Percentiles rank a stretch among this genome's conserved stretches.
phyloP scores from a whole-genome alignment of 2,797 vertebrate genomes.

The Leptodactylus fallax region DNA sequence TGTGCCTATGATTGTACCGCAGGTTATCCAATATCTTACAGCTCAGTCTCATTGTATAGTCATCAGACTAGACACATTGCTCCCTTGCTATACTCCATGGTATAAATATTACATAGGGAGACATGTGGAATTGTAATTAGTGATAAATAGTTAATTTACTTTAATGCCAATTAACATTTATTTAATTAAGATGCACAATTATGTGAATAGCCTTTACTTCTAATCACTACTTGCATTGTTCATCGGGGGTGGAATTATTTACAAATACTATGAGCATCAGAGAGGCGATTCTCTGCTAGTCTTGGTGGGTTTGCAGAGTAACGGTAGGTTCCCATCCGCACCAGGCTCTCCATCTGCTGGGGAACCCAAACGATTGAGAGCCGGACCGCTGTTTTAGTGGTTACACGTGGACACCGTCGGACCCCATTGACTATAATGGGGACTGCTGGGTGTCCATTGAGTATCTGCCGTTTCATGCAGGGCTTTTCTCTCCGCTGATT shows the following conservation, averaged over 20 bases:
- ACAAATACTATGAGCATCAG: background rate
- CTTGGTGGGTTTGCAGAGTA: too few species aligned
- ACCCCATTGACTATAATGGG: too few species aligned
- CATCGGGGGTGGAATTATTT: background rate
- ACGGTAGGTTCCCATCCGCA: too few species aligned
- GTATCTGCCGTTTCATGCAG: too few species aligned
- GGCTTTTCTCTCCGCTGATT: too few species aligned
- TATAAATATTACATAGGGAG: constrained; percentile 32
- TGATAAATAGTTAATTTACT: constrained; percentile 51
- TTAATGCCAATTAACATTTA: constrained; percentile 47
- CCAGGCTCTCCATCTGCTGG: too few species aligned
- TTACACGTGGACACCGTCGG: too few species aligned
- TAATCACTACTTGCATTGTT: constrained; percentile 50
- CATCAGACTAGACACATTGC: constrained; percentile 27
- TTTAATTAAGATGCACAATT: constrained; percentile 43
- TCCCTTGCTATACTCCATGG: background rate
- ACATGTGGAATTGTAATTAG: constrained; percentile 30
- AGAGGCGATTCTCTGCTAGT: background rate
- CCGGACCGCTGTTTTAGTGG: too few species aligned
- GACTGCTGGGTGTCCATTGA: too few species aligned
- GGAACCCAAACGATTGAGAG: too few species aligned
- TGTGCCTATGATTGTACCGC: background rate
- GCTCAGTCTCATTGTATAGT: background rate
- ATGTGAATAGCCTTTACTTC: constrained; percentile 29
- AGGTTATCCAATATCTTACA: background rate